Evolutionary conservation across 2,888 invertebrate species (phyloP), one percentile per base, ranked within the genome.

Genomic region (Baronia brevicornis): DNA sequence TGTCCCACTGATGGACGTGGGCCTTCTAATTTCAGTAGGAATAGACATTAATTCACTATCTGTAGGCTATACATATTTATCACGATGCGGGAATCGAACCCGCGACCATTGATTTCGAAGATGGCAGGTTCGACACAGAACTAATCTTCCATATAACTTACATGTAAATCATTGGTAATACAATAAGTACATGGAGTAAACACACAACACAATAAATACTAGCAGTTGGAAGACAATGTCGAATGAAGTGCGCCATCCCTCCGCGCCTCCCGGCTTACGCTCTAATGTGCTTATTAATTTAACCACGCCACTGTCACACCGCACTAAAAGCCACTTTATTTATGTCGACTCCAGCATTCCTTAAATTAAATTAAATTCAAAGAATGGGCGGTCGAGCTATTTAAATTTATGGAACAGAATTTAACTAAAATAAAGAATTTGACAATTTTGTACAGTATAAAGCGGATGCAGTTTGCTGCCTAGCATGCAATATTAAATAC

Each of bases 281-380:
- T 44, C 36, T 49, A 49, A 52, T 47, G 40, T 46, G 45, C 39
- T 45, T 50, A 46, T 48, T 51, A 54, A 45, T 50, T 54, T 46
- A 48, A 31, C 40, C 27, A 38, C 35, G 34, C 48, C 48, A 36
- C 33, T 42, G 42, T 38, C 35, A 25, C 34, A 23, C 35, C 34
- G 33, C 36, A 37, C 36, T 37, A 37, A 36, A 32, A 39, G 41
- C 39, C 29, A 24, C 27, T 33, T 39, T 38, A 39, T 42, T 42
- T 39, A 42, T 39, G 39, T 39, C 32, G 26, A 30, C 39, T 28
- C 39, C 39, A 35, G 35, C 27, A 30, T 37, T 39, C 30, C 29
- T 33, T 15, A 32, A 37, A 42, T 42, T 42, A 42, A 42, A 38
- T 37, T 42, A 33, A 36, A 32, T 22, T 33, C 29, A 35, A 39